Conservation (phyloP, 2,113 vertebrate species). For the Cyanistes caeruleus region DNA sequence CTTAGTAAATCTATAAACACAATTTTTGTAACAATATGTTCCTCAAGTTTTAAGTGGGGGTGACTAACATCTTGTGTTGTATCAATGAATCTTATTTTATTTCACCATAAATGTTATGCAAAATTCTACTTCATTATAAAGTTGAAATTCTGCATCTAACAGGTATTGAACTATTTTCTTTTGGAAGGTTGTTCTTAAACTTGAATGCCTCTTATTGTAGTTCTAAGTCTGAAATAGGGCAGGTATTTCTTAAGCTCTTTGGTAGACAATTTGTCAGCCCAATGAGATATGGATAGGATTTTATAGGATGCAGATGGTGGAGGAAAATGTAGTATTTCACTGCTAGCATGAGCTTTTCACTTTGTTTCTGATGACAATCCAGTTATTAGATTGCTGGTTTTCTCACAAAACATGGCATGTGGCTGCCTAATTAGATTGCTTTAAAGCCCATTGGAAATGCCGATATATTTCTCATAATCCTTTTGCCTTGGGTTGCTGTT, state of each 20-base stretch:
- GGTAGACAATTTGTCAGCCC: neutral
- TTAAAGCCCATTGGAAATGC: slow-evolving; percentile 42
- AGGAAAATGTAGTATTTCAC: slow-evolving; percentile 37
- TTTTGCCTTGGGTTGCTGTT: slow-evolving; percentile 56
- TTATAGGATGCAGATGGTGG: neutral
- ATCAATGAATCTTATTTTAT: neutral
- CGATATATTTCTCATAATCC: slow-evolving; percentile 51
- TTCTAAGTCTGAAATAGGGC: neutral
- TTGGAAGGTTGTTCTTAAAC: neutral
- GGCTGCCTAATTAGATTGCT: slow-evolving; percentile 71
- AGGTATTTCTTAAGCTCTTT: neutral
- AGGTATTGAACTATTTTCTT: neutral
- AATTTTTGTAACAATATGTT: neutral
- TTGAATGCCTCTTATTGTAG: neutral
- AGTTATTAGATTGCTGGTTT: slow-evolving; percentile 71
- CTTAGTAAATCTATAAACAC: neutral
- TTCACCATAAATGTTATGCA: neutral
- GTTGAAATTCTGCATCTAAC: neutral
- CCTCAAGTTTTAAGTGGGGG: neutral
- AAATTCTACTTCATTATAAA: neutral
- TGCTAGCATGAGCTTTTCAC: slow-evolving; percentile 55
- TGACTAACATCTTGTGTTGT: neutral
- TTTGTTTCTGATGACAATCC: slow-evolving; percentile 60
- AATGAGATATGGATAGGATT: neutral
- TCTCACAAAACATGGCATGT: slow-evolving; percentile 56